Base-by-base conservation (phyloP, 92 coral and sea anemone genomes). In the Epizoanthus fatuus region DNA sequence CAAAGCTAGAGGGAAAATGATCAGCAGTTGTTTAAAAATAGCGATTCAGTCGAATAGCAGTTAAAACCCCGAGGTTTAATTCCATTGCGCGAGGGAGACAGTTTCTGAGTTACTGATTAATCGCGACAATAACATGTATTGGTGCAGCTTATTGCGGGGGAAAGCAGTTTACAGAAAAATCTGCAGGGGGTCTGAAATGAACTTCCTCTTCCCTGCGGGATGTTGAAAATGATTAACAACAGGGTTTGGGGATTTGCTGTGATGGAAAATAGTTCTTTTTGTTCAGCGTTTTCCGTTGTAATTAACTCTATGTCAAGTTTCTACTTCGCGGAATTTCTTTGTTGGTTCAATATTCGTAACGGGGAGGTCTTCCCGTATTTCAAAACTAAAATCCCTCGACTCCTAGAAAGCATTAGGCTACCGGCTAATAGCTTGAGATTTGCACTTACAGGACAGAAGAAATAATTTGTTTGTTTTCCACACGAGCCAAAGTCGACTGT, bases 141-240 rank as follows among this genome's bases (percentile, higher is more conserved):
- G 70, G 39, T 77, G 13, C 32, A 77, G 68, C 62, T 77, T 77
- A 77, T 59, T 77, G 82, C 58, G 56, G 10, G 70, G 69, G 38
- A 19, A 58, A 44, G 45, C 47, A 60, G 71, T 77, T 77, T 77
- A 77, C 69, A 60, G 57, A 39, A 60, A 62, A 77, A 22, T 9
- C 82, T 14, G 56, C 68, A 44, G 70, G 82, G 57, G 13, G 69
- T 51, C 68, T 47, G 52, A 39, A 49, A 77, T 77, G 82, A 77
- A 77, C 70, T 60, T 77, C 82, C 82, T 60, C 13, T 40, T 59
- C 82, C 4, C 82, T 4, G 69, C 82, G 70, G 82, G 82, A 42
- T 29, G 35, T 42, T 77, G 35, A 62, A 45, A 45, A 56, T 77
- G 70, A 60, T 77, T 77, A 77, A 62, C 58, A 77, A 60, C 58